Evolutionary conservation across 2,888 invertebrate genomes (phyloP), one percentile per base, ranked within the genome.

Genomic region (Trachelus stipa): DNA sequence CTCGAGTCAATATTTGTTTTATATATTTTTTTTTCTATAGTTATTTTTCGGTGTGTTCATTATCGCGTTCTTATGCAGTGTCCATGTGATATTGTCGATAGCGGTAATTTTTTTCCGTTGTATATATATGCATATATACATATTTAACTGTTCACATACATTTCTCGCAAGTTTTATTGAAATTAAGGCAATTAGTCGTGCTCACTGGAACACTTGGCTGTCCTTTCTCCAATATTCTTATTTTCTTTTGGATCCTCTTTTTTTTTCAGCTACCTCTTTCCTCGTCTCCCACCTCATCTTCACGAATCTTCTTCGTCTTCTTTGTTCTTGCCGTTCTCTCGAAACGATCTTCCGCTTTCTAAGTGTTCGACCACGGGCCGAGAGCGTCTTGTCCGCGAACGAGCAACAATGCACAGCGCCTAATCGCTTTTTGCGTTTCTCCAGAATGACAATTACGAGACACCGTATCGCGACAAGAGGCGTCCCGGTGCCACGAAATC

Each of bases 371-470:
- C 23, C 56, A 56, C 56, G 23, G 56, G 23, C 56, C 56, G 23
- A 56, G 23, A 56, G 56, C 56, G 56, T 56, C 56, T 56, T 56
- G 56, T 56, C 31, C 71, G 71, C 71, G 71, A 71, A 34, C 15
- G 71, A 31, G 15, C 31, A 31, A 15, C 71, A n/a, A 71, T 71
- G 15, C 33, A 31, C 31, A 34, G 71, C 71, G 71, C 71, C 71
- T 31, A 34, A 71, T 71, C 71, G 33, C 31, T 71, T 34, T 71
- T 71, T 71, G 56, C 56, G 56, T 56, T 56, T 56, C 56, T 56
- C 56, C 56, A 23, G 56, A 56, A 56, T 56, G 56, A 56, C 56
- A 56, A 56, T 56, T 56, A 56, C 23, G 23, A 56, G 56, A 56
- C 56, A 56, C 23, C 23, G 56, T 56, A 56, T 56, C 56, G 56